Evolutionary conservation across 2,113 vertebrate species (phyloP), one percentile per base, ranked within the genome.

Genomic region (Oophaga pumilio): DNA sequence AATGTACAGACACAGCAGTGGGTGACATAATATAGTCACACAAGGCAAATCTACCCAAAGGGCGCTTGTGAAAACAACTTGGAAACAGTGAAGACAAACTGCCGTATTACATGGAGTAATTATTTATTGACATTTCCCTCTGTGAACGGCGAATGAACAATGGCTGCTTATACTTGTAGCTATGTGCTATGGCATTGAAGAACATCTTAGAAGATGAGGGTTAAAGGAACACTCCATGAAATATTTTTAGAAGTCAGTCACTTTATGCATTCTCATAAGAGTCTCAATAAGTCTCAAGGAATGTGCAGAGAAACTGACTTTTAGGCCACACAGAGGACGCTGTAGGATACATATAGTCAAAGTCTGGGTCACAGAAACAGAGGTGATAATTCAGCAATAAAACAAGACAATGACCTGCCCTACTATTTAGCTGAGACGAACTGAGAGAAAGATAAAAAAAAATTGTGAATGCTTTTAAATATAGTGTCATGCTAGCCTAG

Each of bases 81-180:
- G 12, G 33, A 76, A 68, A 52, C 74, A 52, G 10, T 77, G 50
- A 77, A n/a, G 24, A 26, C 22, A 50, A 64, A 22, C 12, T 17
- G 60, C 22, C 13, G n/a, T 68, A 64, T 50, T 52, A 82, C 43
- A 82, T 60, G 17, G 14, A 62, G 52, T 49, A 66, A 66, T 24
- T 33, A 82, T 50, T 82, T 66, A 82, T 82, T n/a, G 79, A 82
- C 60, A 64, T 82, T 82, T 33, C 18, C 57, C 18, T 43, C 17
- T 4, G 24, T 57, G 56, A 28, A 18, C 57, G 60, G 22, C 43
- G 68, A 52, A 64, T 82, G 20, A 68, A 13, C 60, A 82, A 49
- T 66, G 62, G 22, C 22, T 64, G 43, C 18, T 43, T 81, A 12
- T 62, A 43, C 33, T 80, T 80, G 56, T 59, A 59, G 53, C 15